Evolutionary conservation across 2,888 invertebrate genomes (phyloP).

Genomic region (Desoria tigrina): DNA sequence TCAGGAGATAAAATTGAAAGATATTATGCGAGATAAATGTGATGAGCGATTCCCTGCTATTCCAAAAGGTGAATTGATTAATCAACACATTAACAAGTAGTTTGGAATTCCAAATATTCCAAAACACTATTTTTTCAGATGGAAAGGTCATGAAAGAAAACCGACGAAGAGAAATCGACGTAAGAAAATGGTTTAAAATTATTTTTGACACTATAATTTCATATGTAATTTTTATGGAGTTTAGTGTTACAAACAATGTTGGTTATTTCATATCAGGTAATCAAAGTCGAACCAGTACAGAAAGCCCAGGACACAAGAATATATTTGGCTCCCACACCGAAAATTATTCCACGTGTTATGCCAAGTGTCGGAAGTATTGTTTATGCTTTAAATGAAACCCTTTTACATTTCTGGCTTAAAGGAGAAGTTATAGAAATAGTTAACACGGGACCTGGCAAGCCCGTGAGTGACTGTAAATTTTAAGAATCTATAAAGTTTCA

Average conservation of each 20-base stretch:
- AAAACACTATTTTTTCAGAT: no score
- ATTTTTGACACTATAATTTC: not conserved
- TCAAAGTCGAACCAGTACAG: slow-evolving; percentile 4
- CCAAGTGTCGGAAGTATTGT: slow-evolving; percentile 62
- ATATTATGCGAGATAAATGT: not conserved
- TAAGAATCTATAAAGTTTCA: no score
- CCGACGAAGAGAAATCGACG: slow-evolving; percentile 1
- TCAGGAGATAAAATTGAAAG: not conserved
- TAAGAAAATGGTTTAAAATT: no score
- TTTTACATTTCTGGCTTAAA: slow-evolving; percentile 67
- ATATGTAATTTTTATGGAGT: slow-evolving; percentile 6
- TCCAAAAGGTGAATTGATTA: not conserved
- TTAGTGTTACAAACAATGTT: no score
- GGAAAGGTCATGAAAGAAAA: no score
- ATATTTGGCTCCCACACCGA: slow-evolving; percentile 31
- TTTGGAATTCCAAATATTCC: no score
- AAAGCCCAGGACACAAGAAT: not conserved
- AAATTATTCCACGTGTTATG: slow-evolving; percentile 38
- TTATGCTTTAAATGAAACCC: slow-evolving; percentile 66
- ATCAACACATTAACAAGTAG: no score
- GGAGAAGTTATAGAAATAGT: slow-evolving; percentile 62
- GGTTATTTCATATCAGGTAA: slow-evolving; percentile 7
- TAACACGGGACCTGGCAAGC: not conserved
- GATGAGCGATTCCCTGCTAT: not conserved
- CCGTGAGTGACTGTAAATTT: slow-evolving; percentile 15